phyloP scores from a whole-genome alignment of 2,113 vertebrate genomes.

The Natator depressus region DNA sequence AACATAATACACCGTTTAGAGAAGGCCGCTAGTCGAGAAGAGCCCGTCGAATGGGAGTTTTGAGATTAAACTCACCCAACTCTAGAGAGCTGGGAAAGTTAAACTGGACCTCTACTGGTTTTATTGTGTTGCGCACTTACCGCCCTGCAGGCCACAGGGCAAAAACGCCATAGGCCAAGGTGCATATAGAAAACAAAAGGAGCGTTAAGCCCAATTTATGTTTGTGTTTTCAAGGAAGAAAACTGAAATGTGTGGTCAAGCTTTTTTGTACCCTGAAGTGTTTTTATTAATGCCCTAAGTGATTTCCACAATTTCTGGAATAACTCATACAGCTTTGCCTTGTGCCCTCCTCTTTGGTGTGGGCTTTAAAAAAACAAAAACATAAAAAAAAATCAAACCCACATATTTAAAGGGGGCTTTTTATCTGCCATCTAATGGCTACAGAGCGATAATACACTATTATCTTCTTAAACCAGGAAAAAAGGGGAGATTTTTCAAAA shows the following conservation, averaged over 20 bases:
- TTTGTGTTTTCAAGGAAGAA: slow-evolving; percentile 87
- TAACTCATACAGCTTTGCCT: slow-evolving; percentile 99
- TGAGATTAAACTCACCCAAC: slow-evolving; percentile 83
- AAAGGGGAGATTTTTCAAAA: slow-evolving; percentile 84
- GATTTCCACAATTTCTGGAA: slow-evolving; percentile 95
- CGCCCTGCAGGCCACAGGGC: slow-evolving; percentile 96
- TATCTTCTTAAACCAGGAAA: slow-evolving; percentile 91
- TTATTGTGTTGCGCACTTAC: slow-evolving; percentile 93
- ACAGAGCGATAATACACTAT: slow-evolving; percentile 92
- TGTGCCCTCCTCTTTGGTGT: slow-evolving; percentile 87
- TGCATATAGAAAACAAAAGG: slow-evolving; percentile 90
- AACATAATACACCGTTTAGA: slow-evolving; percentile 98
- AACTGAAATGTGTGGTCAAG: slow-evolving; percentile 87
- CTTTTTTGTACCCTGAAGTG: slow-evolving; percentile 92
- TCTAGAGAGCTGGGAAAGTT: slow-evolving; percentile 79
- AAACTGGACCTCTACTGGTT: slow-evolving; percentile 86
- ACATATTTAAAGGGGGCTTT: slow-evolving; percentile 88
- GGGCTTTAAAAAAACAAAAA: slow-evolving; percentile 83
- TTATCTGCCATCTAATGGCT: slow-evolving; percentile 92
- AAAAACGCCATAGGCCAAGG: slow-evolving; percentile 96
- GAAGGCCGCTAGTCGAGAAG: slow-evolving; percentile 96
- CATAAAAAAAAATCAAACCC: slow-evolving; percentile 79
- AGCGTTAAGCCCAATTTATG: slow-evolving; percentile 87
- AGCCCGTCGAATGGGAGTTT: slow-evolving; percentile 97
- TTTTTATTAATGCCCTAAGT: slow-evolving; percentile 92